These are phyloP conservation scores for Eristalis tenax DNA, from an alignment of 2,888 invertebrate genomes.

Conservation along the genomic window DNA sequence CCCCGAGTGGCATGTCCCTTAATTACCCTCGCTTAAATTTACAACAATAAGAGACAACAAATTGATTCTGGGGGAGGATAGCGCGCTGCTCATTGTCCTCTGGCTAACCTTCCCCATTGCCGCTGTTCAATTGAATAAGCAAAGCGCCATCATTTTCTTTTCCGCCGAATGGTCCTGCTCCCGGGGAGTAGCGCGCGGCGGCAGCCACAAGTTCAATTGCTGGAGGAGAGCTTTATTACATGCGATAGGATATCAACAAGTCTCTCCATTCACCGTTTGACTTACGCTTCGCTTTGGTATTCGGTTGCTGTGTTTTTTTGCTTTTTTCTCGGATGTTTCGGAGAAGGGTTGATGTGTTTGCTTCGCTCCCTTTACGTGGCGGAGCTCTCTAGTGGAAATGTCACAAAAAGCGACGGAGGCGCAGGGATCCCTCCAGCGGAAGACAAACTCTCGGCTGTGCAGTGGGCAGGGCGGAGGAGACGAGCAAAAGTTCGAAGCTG, in stretches of 20 bases:
- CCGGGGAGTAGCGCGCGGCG: constrained; percentile 24
- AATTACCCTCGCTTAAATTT: constrained; percentile 42
- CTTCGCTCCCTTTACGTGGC: neutral
- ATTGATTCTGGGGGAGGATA: neutral
- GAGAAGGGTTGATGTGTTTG: neutral
- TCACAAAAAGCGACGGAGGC: too few relatives aligned
- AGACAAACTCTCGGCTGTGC: too few relatives aligned
- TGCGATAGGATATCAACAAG: constrained; percentile 71
- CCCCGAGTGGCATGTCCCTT: constrained; percentile 18
- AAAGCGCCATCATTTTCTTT: neutral
- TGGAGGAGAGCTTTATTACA: constrained; percentile 62
- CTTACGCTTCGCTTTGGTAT: constrained; percentile 12
- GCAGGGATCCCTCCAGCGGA: too few relatives aligned
- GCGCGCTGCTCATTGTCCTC: neutral
- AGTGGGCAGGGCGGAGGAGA: too few relatives aligned
- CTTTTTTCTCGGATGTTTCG: neutral
- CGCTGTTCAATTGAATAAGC: neutral
- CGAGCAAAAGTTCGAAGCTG: too few relatives aligned
- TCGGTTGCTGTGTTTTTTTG: neutral
- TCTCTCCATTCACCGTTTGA: constrained; percentile 50
- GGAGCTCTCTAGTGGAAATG: neutral
- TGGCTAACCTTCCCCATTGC: neutral
- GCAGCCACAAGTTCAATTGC: constrained; percentile 37
- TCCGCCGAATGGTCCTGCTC: neutral
- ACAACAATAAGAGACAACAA: constrained; percentile 22